phyloP scores from a whole-genome alignment of 2,888 invertebrate species.

The Agrotis segetum region DNA sequence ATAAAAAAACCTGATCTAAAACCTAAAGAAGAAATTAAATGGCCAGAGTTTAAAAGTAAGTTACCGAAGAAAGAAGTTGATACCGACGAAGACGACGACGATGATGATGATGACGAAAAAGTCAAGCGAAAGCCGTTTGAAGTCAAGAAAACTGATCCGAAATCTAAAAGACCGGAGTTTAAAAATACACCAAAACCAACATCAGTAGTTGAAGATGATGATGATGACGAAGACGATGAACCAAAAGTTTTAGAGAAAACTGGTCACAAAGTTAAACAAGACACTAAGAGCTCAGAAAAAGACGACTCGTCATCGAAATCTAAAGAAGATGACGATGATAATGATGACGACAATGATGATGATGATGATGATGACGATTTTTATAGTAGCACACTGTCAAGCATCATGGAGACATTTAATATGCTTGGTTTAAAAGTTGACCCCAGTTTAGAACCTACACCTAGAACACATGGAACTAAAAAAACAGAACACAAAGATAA shows the following conservation, averaged over 20 bases:
- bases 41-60: constrained; percentile 35
- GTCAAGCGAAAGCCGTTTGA: constrained; percentile 42
- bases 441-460: constrained; percentile 54
- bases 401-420: constrained; percentile 62
- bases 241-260: constrained; percentile 41
- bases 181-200: constrained; percentile 39
- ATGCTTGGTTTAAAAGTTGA: constrained; percentile 61
- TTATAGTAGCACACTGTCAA: constrained; percentile 55
- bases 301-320: constrained; percentile 25
- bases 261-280: constrained; percentile 40
- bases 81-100: constrained; percentile 52
- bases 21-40: constrained; percentile 55
- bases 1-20: constrained; percentile 41
- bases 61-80: constrained; percentile 44
- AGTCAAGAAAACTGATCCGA: constrained; percentile 49
- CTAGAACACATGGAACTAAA: constrained; percentile 45
- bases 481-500: constrained; percentile 37
- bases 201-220: constrained; percentile 33
- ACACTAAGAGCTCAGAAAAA: constrained; percentile 28
- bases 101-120: constrained; percentile 67
- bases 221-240: constrained; percentile 49
- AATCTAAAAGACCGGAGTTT: constrained; percentile 33
- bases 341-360: constrained; percentile 37
- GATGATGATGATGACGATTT: constrained; percentile 55
- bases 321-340: constrained; percentile 25